phyloP scores from a whole-genome alignment of 1,140 invertebrate genomes.

The Anthonomus grandis region DNA sequence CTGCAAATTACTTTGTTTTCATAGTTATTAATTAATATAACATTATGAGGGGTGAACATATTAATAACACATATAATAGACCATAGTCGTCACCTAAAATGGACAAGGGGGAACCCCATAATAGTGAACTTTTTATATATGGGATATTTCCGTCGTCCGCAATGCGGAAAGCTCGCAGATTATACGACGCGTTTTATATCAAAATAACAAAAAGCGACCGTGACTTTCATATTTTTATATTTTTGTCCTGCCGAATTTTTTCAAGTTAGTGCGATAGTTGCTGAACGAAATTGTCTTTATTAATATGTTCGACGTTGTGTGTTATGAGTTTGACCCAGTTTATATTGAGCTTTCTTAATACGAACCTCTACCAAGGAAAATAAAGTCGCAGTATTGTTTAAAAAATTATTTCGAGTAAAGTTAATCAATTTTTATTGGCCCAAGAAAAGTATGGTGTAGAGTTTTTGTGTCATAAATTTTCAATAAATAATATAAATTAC shows the following conservation, averaged over 20 bases:
- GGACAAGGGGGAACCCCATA: too few species aligned
- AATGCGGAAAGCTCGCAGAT: slow-evolving; percentile 7
- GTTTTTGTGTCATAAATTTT: too few species aligned
- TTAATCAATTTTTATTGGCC: too few species aligned
- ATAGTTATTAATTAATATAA: neutral
- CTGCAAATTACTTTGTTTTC: slow-evolving; percentile 14
- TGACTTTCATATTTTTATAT: slow-evolving; percentile 20
- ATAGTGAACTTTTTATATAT: neutral
- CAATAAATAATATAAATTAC: too few species aligned
- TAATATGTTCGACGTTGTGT: too few species aligned
- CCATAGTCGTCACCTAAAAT: too few species aligned
- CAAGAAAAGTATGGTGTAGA: too few species aligned
- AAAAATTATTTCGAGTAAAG: too few species aligned
- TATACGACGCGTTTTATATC: neutral
- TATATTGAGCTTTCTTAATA: too few species aligned
- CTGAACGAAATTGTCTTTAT: too few species aligned
- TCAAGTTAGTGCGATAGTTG: neutral
- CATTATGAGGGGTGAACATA: neutral
- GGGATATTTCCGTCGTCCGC: neutral
- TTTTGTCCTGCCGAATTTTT: slow-evolving; percentile 3
- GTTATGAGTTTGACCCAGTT: slow-evolving; percentile 3
- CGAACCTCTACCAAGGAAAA: too few species aligned
- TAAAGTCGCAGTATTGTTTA: too few species aligned
- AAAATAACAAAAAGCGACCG: slow-evolving; percentile 6
- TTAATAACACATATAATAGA: neutral